Percentiles rank a stretch among this genome's conserved stretches.
phyloP scores from a whole-genome alignment of 2,113 vertebrate genomes.

The Alouatta palliata region DNA sequence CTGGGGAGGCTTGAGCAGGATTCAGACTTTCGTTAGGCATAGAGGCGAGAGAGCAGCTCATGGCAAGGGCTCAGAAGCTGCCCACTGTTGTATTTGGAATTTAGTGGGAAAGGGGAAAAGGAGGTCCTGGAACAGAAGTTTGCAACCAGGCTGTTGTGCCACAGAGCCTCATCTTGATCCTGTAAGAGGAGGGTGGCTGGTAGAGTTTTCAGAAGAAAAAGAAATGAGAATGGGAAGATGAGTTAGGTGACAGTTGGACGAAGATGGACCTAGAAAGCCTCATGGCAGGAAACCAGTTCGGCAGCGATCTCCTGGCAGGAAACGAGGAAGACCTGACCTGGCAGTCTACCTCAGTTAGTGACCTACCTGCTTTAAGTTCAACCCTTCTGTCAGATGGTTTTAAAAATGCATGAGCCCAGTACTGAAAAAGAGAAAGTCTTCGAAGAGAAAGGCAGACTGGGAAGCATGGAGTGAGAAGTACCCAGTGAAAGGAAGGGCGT shows the following conservation, averaged over 20 bases:
- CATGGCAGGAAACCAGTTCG: background rate
- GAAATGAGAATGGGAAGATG: background rate
- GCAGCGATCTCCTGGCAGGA: too few relatives aligned
- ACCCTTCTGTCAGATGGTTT: background rate
- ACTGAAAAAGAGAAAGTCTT: background rate
- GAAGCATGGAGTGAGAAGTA: background rate
- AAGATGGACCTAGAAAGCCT: background rate
- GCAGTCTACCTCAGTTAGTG: too few relatives aligned
- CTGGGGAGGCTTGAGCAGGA: background rate
- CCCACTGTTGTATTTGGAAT: background rate
- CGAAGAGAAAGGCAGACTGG: background rate
- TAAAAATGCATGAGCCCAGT: background rate
- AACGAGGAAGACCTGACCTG: background rate
- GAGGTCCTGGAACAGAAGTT: background rate
- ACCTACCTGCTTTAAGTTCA: background rate
- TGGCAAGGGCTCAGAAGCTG: too few relatives aligned
- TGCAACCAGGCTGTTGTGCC: background rate
- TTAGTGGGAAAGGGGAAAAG: too few relatives aligned
- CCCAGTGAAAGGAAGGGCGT: background rate
- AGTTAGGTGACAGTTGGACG: background rate
- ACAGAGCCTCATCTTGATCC: background rate
- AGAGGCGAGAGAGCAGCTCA: background rate
- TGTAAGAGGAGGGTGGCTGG: background rate
- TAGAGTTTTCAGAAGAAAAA: background rate
- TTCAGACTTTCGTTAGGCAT: background rate